Evolutionary conservation across 1,140 invertebrate species (phyloP).

Genomic region (Marisa cornuarietis): DNA sequence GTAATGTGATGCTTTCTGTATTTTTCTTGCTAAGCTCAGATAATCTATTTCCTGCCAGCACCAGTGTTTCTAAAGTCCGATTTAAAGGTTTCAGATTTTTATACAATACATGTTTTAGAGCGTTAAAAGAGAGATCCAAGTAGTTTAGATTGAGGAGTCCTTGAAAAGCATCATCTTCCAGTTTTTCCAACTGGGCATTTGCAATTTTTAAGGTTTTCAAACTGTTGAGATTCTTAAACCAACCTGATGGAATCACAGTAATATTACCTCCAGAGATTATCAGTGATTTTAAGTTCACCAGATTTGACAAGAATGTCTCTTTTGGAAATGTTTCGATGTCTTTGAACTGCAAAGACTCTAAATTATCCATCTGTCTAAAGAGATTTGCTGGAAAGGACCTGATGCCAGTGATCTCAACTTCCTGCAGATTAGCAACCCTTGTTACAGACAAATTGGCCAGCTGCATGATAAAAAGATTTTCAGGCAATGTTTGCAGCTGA

Average conservation of each 20-base stretch:
- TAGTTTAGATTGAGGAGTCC: constrained; percentile 20
- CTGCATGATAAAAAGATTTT: constrained; percentile 21
- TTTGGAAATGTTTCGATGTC: constrained; percentile 10
- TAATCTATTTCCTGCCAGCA: constrained; percentile 21
- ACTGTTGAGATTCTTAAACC: constrained; percentile 26
- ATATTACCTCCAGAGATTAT: constrained; percentile 19
- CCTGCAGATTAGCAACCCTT: constrained; percentile 21
- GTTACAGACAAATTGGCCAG: not conserved
- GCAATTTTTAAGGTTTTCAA: constrained; percentile 21
- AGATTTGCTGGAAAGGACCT: constrained; percentile 13
- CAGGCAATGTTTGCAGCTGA: constrained; percentile 10
- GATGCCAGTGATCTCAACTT: constrained; percentile 20
- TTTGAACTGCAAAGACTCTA: constrained; percentile 16
- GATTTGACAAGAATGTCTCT: constrained; percentile 3
- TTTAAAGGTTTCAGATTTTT: constrained; percentile 16
- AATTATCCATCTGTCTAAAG: constrained; percentile 14
- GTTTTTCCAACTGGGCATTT: constrained; percentile 9
- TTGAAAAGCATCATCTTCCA: constrained; percentile 12
- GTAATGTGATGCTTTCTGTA: not conserved
- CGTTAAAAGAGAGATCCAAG: constrained; percentile 26
- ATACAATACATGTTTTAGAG: not conserved
- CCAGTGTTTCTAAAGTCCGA: constrained; percentile 17
- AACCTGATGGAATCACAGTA: constrained; percentile 13
- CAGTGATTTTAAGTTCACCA: constrained; percentile 22
- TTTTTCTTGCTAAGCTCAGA: not conserved